These are phyloP conservation scores for Aelia acuminata DNA, from an alignment of 2,888 invertebrate genomes.

Conservation along the genomic window DNA sequence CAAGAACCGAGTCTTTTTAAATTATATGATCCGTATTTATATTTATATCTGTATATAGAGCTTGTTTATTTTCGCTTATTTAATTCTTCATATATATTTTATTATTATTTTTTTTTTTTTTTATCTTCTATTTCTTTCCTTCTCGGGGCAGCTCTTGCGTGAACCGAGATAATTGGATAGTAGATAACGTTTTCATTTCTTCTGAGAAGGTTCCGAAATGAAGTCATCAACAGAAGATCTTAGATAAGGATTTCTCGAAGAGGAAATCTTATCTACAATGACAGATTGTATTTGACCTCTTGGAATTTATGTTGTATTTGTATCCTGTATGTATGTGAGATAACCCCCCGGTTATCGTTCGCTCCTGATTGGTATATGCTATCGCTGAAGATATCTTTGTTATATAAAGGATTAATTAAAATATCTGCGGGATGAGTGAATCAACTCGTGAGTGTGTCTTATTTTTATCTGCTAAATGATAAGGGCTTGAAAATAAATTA, in stretches of 20 bases:
- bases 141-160: not conserved
- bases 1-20: not conserved
- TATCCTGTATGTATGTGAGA: not conserved
- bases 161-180: conserved; percentile 37
- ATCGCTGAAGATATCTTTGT: not conserved
- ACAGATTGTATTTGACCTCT: conserved; percentile 39
- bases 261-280: conserved; percentile 6
- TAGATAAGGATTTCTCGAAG: not conserved
- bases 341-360: not conserved
- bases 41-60: not conserved
- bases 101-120: too few species aligned
- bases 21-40: not conserved
- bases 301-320: conserved; percentile 42
- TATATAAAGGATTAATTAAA: conserved; percentile 7
- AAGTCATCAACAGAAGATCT: not conserved
- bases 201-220: conserved; percentile 46
- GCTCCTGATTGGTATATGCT: not conserved
- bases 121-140: not conserved
- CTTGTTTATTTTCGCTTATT: not conserved
- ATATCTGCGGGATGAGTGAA: not conserved
- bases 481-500: not conserved
- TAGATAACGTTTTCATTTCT: conserved; percentile 17
- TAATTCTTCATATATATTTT: not conserved
- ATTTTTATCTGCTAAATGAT: not conserved
- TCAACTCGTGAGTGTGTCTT: not conserved